A percentile compares a stretch with the other conserved stretches of the same genome.
Evolutionary conservation across 1,140 invertebrate species (phyloP).

Genomic region (Scaptomyza graminum): DNA sequence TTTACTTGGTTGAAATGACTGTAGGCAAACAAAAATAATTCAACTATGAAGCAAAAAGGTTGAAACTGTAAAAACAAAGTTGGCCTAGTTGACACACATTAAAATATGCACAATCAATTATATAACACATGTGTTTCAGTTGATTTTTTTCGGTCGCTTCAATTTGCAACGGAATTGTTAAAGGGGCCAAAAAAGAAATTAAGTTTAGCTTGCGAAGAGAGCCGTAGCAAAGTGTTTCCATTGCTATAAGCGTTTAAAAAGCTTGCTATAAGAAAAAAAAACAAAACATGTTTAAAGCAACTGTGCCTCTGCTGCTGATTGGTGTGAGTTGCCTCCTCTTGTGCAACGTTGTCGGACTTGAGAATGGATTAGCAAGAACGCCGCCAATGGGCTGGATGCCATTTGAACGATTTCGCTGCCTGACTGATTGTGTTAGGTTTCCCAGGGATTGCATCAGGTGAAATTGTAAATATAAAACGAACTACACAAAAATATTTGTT

Average conservation of each 20-base stretch:
- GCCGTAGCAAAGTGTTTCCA: background rate
- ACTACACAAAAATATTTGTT: no score
- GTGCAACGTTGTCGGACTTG: conserved; percentile 84
- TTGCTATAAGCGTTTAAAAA: background rate
- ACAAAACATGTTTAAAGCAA: background rate
- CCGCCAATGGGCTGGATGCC: conserved; percentile 95
- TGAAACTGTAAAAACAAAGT: background rate
- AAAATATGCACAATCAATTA: background rate
- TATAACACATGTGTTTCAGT: background rate
- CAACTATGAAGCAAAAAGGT: background rate
- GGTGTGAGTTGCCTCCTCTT: background rate
- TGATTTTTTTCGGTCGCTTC: background rate
- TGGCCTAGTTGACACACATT: background rate
- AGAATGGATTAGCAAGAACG: conserved; percentile 92
- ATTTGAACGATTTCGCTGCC: conserved; percentile 95
- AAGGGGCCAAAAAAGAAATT: background rate
- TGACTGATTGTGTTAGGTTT: conserved; percentile 95
- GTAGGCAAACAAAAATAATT: no score
- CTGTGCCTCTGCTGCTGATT: background rate
- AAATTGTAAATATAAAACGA: background rate
- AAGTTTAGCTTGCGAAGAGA: background rate
- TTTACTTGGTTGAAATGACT: no score
- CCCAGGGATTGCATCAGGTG: conserved; percentile 96
- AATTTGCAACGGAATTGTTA: background rate
- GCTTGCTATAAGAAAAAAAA: no score